Percentiles rank a stretch among this genome's conserved stretches.
phyloP scores from a whole-genome alignment of 2,797 vertebrate species.

The Myripristis jacobus region DNA sequence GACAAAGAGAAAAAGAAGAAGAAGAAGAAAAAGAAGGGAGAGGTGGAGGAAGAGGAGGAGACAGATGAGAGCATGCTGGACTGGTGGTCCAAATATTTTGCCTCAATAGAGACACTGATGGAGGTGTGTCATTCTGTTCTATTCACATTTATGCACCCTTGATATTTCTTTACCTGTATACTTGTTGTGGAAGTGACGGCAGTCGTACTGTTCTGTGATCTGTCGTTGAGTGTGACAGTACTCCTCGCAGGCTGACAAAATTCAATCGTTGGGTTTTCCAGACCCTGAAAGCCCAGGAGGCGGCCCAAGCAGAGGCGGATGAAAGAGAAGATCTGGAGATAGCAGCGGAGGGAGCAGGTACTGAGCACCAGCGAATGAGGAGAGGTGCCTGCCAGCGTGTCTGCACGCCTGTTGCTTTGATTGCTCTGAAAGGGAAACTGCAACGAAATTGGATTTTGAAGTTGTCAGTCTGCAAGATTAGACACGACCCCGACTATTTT shows the following conservation, averaged over 20 bases:
- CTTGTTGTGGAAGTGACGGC: background rate
- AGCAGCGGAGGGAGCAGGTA: slow-evolving; percentile 83
- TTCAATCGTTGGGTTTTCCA: slow-evolving; percentile 61
- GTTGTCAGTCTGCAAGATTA: slow-evolving; percentile 11
- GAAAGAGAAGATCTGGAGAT: slow-evolving; percentile 94
- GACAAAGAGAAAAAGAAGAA: slow-evolving; percentile 90
- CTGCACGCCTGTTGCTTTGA: slow-evolving; percentile 1
- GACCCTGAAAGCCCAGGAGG: slow-evolving; percentile 92
- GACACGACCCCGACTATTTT: background rate
- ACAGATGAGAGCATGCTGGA: slow-evolving; percentile 96
- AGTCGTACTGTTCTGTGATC: background rate
- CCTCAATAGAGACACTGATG: slow-evolving; percentile 95
- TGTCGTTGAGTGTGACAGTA: background rate
- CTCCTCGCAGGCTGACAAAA: background rate
- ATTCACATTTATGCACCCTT: background rate
- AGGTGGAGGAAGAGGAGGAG: slow-evolving; percentile 92
- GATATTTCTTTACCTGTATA: background rate
- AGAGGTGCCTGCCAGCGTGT: background rate
- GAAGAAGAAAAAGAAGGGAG: slow-evolving; percentile 81
- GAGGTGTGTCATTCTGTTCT: slow-evolving; percentile 81
- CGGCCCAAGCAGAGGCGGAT: slow-evolving; percentile 88
- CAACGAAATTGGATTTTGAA: background rate
- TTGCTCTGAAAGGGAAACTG: background rate
- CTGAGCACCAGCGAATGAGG: slow-evolving; percentile 15
- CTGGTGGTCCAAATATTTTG: slow-evolving; percentile 99